Percentiles rank a stretch among this genome's conserved stretches.
Conservation (phyloP, 2,113 vertebrate genomes). For the Pangasianodon gigas region DNA sequence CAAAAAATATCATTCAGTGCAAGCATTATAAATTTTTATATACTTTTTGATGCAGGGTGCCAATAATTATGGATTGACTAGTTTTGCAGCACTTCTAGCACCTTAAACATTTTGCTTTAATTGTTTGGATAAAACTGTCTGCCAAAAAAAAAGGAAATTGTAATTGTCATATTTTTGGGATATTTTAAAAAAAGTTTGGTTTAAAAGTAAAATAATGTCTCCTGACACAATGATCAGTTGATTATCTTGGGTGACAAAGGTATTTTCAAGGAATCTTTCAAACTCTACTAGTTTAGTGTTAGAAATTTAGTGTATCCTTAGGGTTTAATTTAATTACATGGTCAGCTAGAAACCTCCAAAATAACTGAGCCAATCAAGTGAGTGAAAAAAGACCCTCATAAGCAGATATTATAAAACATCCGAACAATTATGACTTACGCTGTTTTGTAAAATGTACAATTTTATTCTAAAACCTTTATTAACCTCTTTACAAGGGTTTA, state of each 20-base stretch:
- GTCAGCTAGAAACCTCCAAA: background rate
- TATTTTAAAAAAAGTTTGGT: too few relatives aligned
- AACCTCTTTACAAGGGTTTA: background rate
- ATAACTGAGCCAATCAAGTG: background rate
- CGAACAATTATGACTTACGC: background rate
- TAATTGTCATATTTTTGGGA: too few relatives aligned
- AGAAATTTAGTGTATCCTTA: background rate
- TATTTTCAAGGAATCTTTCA: background rate
- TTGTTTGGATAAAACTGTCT: background rate
- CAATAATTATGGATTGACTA: background rate
- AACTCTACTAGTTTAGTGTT: background rate
- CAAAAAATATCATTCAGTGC: background rate
- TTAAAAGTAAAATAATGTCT: too few relatives aligned
- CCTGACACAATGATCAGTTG: too few relatives aligned
- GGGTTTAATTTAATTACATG: background rate
- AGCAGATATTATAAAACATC: background rate
- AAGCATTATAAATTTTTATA: background rate
- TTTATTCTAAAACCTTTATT: background rate
- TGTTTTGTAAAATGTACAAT: background rate
- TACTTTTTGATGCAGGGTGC: background rate
- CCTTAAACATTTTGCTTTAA: background rate
- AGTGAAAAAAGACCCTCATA: background rate
- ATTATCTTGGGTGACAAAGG: too few relatives aligned
- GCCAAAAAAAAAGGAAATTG: too few relatives aligned
- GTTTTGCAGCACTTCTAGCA: background rate